Evolutionary conservation across 2,888 invertebrate genomes (phyloP), one percentile per base, ranked within the genome.

Genomic region (Tenthredo mesomela): DNA sequence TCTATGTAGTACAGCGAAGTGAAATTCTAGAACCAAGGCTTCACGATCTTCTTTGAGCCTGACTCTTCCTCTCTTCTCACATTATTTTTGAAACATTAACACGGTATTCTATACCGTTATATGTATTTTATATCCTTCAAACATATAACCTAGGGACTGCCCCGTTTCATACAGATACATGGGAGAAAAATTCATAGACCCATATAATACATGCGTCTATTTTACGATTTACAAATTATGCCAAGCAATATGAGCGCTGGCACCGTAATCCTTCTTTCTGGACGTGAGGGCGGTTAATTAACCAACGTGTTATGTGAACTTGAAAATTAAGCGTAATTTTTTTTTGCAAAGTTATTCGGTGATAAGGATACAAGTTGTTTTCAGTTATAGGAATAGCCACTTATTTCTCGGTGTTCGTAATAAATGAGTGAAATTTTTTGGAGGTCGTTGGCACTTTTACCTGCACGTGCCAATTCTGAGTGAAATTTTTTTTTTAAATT

Each of bases 201-300:
- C n/a, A n/a, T n/a, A n/a, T n/a, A n/a, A n/a, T n/a, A n/a, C n/a
- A n/a, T n/a, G n/a, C n/a, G n/a, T n/a, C n/a, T 10, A 61, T 25
- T 75, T 75, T 77, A 54, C 54, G 29, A 50, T 54, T 77, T 54
- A 77, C 50, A 33, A 50, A 47, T 50, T 77, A 50, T 18, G 29
- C 25, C 29, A 29, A 47, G 29, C 29, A 50, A 29, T 29, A 77
- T 50, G 29, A 50, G 25, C 54, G 10, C 29, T 77, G 15, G 6
- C n/a, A 50, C 29, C 50, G 77, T 54, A 33, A 29, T 29, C 77
- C 29, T 29, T 50, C 77, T 54, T 33, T 10, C 50, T 50, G n/a
- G 15, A 29, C 50, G 6, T 29, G 50, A 18, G 15, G 77, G 5
- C 37, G 33, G 77, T 50, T 29, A 77, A 50, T 77, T 33, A 54